Conservation (phyloP, 2,888 invertebrate species). For the Yponomeuta sedellus region DNA sequence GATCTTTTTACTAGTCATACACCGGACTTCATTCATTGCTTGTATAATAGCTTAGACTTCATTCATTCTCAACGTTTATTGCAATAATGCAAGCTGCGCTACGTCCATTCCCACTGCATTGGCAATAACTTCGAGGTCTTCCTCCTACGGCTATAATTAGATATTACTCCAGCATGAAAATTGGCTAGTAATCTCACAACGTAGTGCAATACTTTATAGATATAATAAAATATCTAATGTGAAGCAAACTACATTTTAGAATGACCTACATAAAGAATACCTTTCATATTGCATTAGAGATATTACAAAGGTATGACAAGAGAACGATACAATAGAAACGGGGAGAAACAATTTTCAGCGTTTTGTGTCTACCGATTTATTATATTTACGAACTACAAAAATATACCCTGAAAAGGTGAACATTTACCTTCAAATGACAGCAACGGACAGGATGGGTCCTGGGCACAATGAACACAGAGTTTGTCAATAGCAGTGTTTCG, state of each 20-base stretch:
- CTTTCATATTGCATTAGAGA: not conserved
- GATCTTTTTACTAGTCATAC: constrained; percentile 2
- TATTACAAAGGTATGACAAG: not conserved
- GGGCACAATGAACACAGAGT: constrained; percentile 31
- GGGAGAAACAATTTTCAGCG: not conserved
- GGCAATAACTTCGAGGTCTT: constrained; percentile 1
- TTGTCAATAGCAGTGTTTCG: constrained; percentile 39
- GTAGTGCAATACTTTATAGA: not conserved
- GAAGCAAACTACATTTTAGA: not conserved
- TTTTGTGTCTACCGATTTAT: not conserved
- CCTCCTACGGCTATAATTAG: constrained; percentile 1
- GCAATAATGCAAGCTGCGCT: constrained; percentile 12
- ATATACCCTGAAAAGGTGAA: not conserved
- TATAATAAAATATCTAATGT: not conserved
- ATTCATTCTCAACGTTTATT: constrained; percentile 32
- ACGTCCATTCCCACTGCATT: not conserved
- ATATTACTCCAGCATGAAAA: not conserved
- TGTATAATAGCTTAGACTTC: constrained; percentile 27
- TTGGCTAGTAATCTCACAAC: not conserved
- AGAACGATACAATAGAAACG: not conserved
- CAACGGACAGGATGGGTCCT: not conserved
- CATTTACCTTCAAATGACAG: constrained; percentile 14
- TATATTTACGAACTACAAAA: not conserved
- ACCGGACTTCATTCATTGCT: constrained; percentile 30
- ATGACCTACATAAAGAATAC: not conserved